phyloP scores from a whole-genome alignment of 2,888 invertebrate genomes.

The Monoplex corrugatus region DNA sequence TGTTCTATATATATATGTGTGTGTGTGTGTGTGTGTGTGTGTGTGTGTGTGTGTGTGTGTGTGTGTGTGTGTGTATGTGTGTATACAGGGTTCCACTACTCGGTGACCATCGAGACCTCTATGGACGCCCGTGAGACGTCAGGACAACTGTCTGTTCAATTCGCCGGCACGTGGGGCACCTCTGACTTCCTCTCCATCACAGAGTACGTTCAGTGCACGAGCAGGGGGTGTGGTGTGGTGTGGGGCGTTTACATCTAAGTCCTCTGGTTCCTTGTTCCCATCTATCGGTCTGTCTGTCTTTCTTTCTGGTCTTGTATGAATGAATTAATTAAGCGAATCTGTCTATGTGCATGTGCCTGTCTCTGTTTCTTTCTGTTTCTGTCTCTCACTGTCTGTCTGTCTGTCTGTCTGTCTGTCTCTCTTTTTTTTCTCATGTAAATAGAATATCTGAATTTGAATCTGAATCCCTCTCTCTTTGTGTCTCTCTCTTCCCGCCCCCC shows the following conservation, averaged over 20 bases:
- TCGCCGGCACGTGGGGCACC: slow-evolving; percentile 62
- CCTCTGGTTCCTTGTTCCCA: neutral
- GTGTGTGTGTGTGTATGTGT: neutral
- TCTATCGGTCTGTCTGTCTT: neutral
- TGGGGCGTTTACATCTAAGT: neutral
- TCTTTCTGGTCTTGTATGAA: neutral
- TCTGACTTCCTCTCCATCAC: slow-evolving; percentile 62
- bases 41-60: neutral
- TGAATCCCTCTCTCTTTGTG: neutral
- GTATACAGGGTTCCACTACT: slow-evolving; percentile 61
- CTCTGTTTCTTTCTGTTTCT: neutral
- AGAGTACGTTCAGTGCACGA: slow-evolving; percentile 50
- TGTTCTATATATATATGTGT: neutral
- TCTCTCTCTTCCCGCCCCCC: neutral
- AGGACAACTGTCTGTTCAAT: slow-evolving; percentile 60
- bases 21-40: neutral
- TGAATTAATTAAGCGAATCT: neutral
- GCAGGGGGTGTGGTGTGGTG: neutral
- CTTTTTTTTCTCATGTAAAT: neutral
- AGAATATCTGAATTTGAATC: neutral
- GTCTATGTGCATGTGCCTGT: neutral
- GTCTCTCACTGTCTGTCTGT: neutral
- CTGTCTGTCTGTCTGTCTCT: neutral
- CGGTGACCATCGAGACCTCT: slow-evolving; percentile 54
- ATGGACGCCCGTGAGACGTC: slow-evolving; percentile 52